Evolutionary conservation across 2,888 invertebrate species (phyloP), one percentile per base, ranked within the genome.

Genomic region (Salpingus planirostris): DNA sequence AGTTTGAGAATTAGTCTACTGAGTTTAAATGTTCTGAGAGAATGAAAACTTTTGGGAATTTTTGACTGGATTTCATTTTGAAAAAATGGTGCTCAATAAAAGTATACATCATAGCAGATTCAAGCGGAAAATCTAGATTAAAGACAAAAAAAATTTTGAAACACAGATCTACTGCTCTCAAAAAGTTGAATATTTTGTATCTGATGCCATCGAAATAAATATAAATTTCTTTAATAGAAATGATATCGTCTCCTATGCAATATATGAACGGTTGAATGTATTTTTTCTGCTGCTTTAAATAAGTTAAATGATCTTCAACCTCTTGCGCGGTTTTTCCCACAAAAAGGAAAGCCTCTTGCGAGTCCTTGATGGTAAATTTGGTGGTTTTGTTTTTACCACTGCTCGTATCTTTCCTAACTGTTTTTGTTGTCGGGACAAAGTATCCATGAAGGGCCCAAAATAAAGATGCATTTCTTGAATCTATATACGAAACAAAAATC

Each of bases 381-480:
- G 18, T 28, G 11, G 23, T 23, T 23, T 5, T 23, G 4, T 23
- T 35, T 29, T 38, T 39, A 13, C 24, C 27, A 7, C 27, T 18
- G 11, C n/a, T n/a, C 7, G 15, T 14, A 25, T 38, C 33, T 33
- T 41, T 41, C 15, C 11, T 27, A 3, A 21, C 18, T 6, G 10
- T 11, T 27, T 38, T 41, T 14, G 7, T 29, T 15, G 32, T 38
- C n/a, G 43, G 40, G 5, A 41, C 38, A 21, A 43, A 35, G 14
- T 43, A 43, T 3, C 40, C 43, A 35, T 43, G 43, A n/a, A 38
- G 15, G 5, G 34, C 27, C 38, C 37, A 42, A 5, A 43, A 30
- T 13, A 41, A 7, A 7, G 15, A 13, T 7, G 38, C 38, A 27
- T 30, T 15, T 29, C 22, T 15, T 10, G 29, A 13, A 43, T 43